These are phyloP conservation scores for Nannobrachium achirus DNA, from an alignment of 2,113 vertebrate genomes.

Conservation along the genomic window DNA sequence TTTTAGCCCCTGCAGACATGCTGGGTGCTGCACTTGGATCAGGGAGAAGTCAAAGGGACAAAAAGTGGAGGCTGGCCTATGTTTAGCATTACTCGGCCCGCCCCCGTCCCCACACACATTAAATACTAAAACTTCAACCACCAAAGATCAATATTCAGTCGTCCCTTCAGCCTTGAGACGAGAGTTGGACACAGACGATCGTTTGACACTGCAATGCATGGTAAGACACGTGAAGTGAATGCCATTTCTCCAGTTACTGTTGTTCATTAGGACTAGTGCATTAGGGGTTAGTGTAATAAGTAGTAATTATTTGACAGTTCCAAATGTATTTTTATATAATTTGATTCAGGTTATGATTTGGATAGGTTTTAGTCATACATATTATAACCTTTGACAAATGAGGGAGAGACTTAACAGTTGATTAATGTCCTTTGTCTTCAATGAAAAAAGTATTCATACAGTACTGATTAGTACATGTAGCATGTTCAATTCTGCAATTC, in stretches of 20 bases:
- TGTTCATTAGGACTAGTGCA: not conserved
- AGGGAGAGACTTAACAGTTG: no score
- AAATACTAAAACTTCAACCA: slow-evolving; percentile 79
- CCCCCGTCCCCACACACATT: slow-evolving; percentile 68
- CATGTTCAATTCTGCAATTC: no score
- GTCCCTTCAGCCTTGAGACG: not conserved
- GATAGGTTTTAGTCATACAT: no score
- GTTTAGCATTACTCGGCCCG: slow-evolving; percentile 85
- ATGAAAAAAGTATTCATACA: no score
- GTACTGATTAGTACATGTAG: no score
- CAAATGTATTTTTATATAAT: no score
- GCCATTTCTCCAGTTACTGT: not conserved
- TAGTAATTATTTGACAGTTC: no score
- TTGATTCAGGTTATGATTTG: no score
- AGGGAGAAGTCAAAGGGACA: slow-evolving; percentile 49
- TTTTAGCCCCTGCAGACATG: slow-evolving; percentile 21
- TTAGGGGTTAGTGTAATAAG: no score
- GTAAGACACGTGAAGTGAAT: slow-evolving; percentile 32
- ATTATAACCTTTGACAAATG: no score
- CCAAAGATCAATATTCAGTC: slow-evolving; percentile 34
- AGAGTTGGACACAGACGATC: not conserved
- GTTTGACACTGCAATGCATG: slow-evolving; percentile 53
- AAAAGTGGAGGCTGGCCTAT: slow-evolving; percentile 80
- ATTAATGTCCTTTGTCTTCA: no score
- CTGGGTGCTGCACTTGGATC: slow-evolving; percentile 56